Conservation (phyloP, 2,888 invertebrate genomes). For the Volucella inflata region DNA sequence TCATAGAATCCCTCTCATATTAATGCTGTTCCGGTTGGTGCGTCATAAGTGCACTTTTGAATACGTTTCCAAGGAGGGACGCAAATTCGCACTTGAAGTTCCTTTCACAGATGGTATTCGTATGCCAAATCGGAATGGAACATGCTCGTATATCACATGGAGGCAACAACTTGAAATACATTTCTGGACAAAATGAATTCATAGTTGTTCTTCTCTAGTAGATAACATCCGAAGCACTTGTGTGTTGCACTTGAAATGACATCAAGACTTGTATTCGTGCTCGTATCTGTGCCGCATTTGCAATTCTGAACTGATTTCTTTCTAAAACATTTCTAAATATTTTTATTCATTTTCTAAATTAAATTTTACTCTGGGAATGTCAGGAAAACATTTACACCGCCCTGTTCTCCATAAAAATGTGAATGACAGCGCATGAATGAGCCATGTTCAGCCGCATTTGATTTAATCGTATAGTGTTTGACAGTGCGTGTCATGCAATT, state of each 20-base stretch:
- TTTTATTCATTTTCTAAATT: too few species aligned
- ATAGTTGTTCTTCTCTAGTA: too few species aligned
- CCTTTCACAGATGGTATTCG: slow-evolving; percentile 30
- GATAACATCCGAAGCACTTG: slow-evolving; percentile 26
- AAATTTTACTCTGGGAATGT: background rate
- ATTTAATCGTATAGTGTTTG: background rate
- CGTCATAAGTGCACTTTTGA: too few species aligned
- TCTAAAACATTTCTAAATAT: too few species aligned
- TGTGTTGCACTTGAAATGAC: background rate
- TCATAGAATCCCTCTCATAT: too few species aligned
- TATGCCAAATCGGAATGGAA: background rate
- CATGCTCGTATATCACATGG: background rate
- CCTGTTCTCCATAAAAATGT: too few species aligned
- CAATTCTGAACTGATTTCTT: slow-evolving; percentile 10
- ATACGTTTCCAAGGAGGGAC: too few species aligned
- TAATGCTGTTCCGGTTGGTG: too few species aligned
- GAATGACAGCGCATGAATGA: background rate
- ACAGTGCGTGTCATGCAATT: slow-evolving; percentile 5
- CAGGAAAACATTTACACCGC: background rate
- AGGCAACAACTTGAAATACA: slow-evolving; percentile 48
- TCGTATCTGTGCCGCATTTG: background rate
- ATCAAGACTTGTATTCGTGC: background rate
- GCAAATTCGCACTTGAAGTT: slow-evolving; percentile 3
- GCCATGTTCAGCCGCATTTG: slow-evolving; percentile 8
- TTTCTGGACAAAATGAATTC: slow-evolving; percentile 35